Conservation (phyloP, 2,888 invertebrate species). For the Amiota communis region DNA sequence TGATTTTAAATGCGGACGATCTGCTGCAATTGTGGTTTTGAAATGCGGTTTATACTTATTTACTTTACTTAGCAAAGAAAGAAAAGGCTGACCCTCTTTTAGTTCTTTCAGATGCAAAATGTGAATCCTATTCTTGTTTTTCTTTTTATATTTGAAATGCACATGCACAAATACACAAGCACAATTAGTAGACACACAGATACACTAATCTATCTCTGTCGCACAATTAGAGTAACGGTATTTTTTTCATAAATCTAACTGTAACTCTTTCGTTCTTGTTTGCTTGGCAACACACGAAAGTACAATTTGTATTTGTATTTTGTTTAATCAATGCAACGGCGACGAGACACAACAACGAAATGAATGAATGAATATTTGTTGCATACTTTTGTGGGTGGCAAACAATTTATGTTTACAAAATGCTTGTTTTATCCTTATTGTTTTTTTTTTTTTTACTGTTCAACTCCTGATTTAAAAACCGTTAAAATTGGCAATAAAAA, state of each 20-base stretch:
- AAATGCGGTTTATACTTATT: no score
- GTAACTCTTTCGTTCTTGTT: slow-evolving; percentile 3
- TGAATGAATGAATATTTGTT: slow-evolving; percentile 15
- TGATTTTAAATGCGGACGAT: no score
- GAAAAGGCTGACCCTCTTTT: no score
- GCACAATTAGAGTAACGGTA: background rate
- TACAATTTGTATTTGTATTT: slow-evolving; percentile 35
- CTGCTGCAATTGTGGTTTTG: no score
- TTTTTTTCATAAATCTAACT: background rate
- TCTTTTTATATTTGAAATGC: background rate
- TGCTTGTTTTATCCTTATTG: background rate
- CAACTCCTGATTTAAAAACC: background rate
- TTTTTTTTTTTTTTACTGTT: background rate
- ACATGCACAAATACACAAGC: background rate
- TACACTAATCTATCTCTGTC: slow-evolving; percentile 8
- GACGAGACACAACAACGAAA: slow-evolving; percentile 28
- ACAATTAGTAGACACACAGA: background rate
- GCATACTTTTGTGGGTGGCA: slow-evolving; percentile 15
- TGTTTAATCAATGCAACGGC: slow-evolving; percentile 67
- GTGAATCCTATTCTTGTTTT: background rate
- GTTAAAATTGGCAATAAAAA: background rate
- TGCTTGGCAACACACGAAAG: slow-evolving; percentile 54
- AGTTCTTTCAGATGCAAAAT: no score
- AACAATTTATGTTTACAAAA: background rate
- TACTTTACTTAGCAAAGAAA: no score